A percentile compares a stretch with the other conserved stretches of the same genome.
Evolutionary conservation across 2,113 vertebrate species (phyloP).

Genomic region (Elanoides forficatus): DNA sequence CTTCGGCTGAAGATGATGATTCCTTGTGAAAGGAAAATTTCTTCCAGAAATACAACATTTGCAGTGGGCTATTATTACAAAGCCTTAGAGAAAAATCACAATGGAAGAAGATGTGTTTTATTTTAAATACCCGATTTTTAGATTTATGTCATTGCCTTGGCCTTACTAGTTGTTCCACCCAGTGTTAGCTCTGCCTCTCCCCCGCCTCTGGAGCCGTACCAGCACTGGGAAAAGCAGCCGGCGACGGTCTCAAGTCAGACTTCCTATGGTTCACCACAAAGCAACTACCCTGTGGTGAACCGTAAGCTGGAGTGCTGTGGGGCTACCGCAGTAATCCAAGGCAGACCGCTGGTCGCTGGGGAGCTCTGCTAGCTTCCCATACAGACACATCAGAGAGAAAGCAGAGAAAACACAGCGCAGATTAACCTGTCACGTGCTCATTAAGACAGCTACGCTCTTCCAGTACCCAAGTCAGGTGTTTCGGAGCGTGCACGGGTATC

Average conservation of each 20-base stretch:
- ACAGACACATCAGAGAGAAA: background rate
- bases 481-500: background rate
- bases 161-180: background rate
- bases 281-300: background rate
- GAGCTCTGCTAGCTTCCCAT: background rate
- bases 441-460: background rate
- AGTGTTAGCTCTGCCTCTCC: background rate
- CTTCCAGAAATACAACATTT: background rate
- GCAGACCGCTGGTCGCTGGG: fast-evolving
- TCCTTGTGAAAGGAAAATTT: background rate
- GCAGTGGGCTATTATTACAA: background rate
- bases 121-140: background rate
- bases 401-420: background rate
- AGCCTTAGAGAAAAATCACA: background rate
- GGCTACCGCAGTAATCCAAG: background rate
- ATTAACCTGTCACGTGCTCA: background rate
- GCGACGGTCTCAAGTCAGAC: background rate
- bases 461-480: background rate
- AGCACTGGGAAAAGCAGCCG: background rate
- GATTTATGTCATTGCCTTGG: background rate
- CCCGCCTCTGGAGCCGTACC: background rate
- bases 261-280: conserved; percentile 43
- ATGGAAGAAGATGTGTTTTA: background rate
- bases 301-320: background rate
- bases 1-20: background rate